phyloP scores from a whole-genome alignment of 2,888 invertebrate species.

The Brachypterus glaber region DNA sequence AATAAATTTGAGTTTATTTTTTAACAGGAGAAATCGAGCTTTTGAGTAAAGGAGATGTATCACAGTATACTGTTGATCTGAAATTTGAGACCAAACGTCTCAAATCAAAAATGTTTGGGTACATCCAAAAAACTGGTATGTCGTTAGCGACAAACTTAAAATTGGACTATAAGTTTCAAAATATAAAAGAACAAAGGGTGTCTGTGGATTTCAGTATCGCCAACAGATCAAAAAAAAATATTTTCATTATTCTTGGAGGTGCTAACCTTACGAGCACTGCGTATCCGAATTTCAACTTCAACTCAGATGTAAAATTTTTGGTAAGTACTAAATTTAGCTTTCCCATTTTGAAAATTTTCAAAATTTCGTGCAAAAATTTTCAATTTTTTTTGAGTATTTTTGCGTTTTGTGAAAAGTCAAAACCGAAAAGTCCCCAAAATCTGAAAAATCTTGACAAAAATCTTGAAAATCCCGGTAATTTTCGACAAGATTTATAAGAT shows the following conservation, averaged over 20 bases:
- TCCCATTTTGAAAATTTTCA: too few relatives aligned
- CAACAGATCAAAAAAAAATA: slow-evolving; percentile 49
- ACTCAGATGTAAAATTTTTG: slow-evolving; percentile 53
- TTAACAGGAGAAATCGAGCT: slow-evolving; percentile 49
- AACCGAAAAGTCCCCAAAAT: too few relatives aligned
- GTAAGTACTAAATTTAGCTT: too few relatives aligned
- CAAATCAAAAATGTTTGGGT: slow-evolving; percentile 63
- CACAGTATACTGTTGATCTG: slow-evolving; percentile 65
- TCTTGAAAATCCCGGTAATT: too few relatives aligned
- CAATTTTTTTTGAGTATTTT: too few relatives aligned
- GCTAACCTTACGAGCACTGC: slow-evolving; percentile 64
- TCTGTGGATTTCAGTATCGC: slow-evolving; percentile 41
- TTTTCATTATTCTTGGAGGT: slow-evolving; percentile 54
- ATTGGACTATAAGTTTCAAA: slow-evolving; percentile 57
- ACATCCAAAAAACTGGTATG: slow-evolving; percentile 44
- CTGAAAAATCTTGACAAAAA: too few relatives aligned
- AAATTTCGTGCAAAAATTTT: too few relatives aligned
- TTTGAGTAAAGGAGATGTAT: slow-evolving; percentile 58
- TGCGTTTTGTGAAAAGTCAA: too few relatives aligned
- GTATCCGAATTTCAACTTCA: slow-evolving; percentile 65
- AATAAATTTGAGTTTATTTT: too few relatives aligned
- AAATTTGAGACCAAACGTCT: slow-evolving; percentile 71
- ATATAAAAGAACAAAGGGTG: slow-evolving; percentile 47
- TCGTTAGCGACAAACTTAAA: slow-evolving; percentile 50
- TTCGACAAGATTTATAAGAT: too few relatives aligned